Evolutionary conservation across 2,888 invertebrate genomes (phyloP).

Genomic region (Hesperia comma): DNA sequence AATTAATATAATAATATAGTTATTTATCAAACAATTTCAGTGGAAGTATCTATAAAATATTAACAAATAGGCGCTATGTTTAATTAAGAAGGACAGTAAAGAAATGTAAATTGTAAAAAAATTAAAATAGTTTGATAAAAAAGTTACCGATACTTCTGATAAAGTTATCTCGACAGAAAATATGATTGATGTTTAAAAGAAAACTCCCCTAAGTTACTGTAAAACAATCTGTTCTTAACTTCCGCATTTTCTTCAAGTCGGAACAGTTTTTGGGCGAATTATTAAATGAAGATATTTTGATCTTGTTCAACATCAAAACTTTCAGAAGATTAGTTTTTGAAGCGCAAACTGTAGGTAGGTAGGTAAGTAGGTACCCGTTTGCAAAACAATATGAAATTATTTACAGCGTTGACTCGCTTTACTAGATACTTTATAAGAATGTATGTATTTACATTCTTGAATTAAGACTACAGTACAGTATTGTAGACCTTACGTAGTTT

Average conservation of each 20-base stretch:
- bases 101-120: background rate
- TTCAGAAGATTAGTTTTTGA: constrained; percentile 28
- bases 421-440: background rate
- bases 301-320: constrained; percentile 27
- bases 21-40: too few relatives aligned
- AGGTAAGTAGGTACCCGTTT: background rate
- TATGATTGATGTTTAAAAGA: constrained; percentile 31
- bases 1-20: too few relatives aligned
- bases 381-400: constrained; percentile 22
- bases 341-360: constrained; percentile 21
- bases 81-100: too few relatives aligned
- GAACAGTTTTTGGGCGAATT: constrained; percentile 29
- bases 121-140: background rate
- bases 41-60: too few relatives aligned
- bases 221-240: constrained; percentile 30
- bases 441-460: too few relatives aligned
- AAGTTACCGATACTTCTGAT: constrained; percentile 5
- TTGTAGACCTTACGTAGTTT: too few relatives aligned
- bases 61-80: too few relatives aligned
- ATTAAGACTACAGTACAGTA: too few relatives aligned
- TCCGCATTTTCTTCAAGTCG: constrained; percentile 21
- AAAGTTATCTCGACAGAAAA: constrained; percentile 24
- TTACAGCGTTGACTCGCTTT: constrained; percentile 23
- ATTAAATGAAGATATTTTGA: constrained; percentile 32
- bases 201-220: constrained; percentile 24